Conservation (phyloP, 2,888 invertebrate species). For the Alloplasta piceator region DNA sequence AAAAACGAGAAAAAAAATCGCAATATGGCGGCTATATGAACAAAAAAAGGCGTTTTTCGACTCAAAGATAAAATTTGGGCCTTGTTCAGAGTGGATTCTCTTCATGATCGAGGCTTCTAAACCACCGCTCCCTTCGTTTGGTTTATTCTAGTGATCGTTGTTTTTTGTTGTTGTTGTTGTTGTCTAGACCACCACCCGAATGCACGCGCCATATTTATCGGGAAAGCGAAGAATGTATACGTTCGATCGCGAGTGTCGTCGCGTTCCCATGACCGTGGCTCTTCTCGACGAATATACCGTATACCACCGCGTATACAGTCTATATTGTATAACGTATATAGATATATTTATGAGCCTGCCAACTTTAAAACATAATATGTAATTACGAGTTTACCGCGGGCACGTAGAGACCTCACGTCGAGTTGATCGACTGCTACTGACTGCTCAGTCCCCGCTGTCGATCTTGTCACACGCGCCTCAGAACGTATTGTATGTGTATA, state of each 20-base stretch:
- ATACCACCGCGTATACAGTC: neutral
- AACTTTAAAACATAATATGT: slow-evolving; percentile 50
- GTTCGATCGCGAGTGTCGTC: slow-evolving; percentile 32
- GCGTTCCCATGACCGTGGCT: slow-evolving; percentile 56
- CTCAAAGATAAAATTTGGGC: no score
- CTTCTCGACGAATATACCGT: slow-evolving; percentile 6
- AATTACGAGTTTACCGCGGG: slow-evolving; percentile 61
- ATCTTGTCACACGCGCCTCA: slow-evolving; percentile 46
- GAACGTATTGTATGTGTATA: slow-evolving; percentile 19
- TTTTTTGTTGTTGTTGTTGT: no score
- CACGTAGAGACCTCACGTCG: slow-evolving; percentile 64
- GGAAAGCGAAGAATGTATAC: slow-evolving; percentile 9
- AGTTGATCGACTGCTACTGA: slow-evolving; percentile 52
- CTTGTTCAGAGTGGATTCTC: no score
- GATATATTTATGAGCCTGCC: neutral
- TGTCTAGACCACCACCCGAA: slow-evolving; percentile 45
- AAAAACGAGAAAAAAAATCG: no score
- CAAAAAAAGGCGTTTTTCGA: no score
- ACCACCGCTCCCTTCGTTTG: no score
- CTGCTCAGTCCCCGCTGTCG: slow-evolving; percentile 41
- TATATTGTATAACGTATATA: neutral
- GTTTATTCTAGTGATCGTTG: no score
- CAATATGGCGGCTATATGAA: no score
- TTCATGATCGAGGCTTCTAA: no score
- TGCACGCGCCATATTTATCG: slow-evolving; percentile 47